Evolutionary conservation across 2,797 vertebrate species (phyloP).

Genomic region (Sparus aurata): DNA sequence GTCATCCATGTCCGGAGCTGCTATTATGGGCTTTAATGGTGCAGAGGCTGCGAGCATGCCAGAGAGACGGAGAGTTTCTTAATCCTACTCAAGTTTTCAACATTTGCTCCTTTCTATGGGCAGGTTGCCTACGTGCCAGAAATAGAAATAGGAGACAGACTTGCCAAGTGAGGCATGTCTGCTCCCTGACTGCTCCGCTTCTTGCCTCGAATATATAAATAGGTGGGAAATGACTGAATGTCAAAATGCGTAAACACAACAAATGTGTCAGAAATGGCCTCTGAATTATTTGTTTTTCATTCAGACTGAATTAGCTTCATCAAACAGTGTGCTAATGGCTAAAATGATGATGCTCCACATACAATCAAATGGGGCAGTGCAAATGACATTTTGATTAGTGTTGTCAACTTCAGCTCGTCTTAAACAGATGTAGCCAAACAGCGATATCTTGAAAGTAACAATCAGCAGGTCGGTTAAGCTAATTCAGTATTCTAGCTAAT

Average conservation of each 20-base stretch:
- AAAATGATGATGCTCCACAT: too few relatives aligned
- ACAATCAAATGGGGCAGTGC: too few relatives aligned
- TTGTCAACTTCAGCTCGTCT: background rate
- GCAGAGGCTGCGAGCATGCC: conserved; percentile 4
- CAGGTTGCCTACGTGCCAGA: conserved; percentile 19
- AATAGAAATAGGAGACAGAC: conserved; percentile 41
- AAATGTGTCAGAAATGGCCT: too few relatives aligned
- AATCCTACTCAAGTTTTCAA: conserved; percentile 36
- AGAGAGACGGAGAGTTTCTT: conserved; percentile 19
- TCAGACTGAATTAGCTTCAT: too few relatives aligned
- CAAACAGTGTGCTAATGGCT: too few relatives aligned
- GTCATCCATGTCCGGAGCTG: conserved; percentile 28
- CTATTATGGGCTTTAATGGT: conserved; percentile 43
- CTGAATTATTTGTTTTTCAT: too few relatives aligned
- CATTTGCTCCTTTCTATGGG: conserved; percentile 25
- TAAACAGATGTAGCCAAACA: background rate
- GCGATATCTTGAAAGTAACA: background rate
- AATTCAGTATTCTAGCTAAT: background rate
- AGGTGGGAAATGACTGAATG: conserved; percentile 6
- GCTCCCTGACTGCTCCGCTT: background rate
- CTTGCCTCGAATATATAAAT: background rate
- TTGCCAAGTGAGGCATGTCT: background rate
- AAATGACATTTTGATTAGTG: too few relatives aligned
- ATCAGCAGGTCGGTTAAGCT: background rate
- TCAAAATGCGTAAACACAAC: background rate